Evolutionary conservation across 2,797 vertebrate species (phyloP).

Genomic region (Neostethus bicornis): DNA sequence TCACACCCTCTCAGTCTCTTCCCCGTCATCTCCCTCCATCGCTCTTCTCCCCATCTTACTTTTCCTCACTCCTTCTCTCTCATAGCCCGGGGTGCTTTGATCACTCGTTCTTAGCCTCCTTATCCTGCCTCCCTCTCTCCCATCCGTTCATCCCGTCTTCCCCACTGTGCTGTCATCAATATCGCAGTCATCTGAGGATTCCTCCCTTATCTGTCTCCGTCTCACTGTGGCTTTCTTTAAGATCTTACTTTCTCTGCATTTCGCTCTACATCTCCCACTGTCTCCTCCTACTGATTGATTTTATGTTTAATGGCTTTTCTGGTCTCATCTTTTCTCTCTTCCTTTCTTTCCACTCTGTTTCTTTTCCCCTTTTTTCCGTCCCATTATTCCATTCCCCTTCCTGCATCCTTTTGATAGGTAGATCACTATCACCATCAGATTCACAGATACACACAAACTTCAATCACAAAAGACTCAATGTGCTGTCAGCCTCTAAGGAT

Average conservation of each 20-base stretch:
- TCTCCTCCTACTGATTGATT: slow-evolving; percentile 70
- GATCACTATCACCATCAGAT: slow-evolving; percentile 64
- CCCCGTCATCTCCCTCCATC: slow-evolving; percentile 9
- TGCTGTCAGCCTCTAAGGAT: slow-evolving; percentile 74
- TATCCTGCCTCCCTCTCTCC: slow-evolving; percentile 54
- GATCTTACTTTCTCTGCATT: slow-evolving; percentile 56
- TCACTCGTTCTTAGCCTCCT: slow-evolving; percentile 69
- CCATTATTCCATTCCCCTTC: slow-evolving; percentile 62
- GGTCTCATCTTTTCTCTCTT: slow-evolving; percentile 52
- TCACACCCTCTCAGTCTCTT: slow-evolving; percentile 19
- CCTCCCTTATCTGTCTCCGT: slow-evolving; percentile 64
- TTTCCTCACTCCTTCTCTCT: slow-evolving; percentile 40
- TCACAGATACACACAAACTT: slow-evolving; percentile 45
- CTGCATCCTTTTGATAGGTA: slow-evolving; percentile 69
- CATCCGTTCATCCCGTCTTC: slow-evolving; percentile 63
- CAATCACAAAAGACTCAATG: slow-evolving; percentile 66
- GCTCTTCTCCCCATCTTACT: slow-evolving; percentile 23
- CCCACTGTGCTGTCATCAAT: slow-evolving; percentile 76
- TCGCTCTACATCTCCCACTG: slow-evolving; percentile 27
- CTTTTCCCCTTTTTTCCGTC: slow-evolving; percentile 40
- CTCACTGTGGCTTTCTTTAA: slow-evolving; percentile 63
- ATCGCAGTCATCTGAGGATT: slow-evolving; percentile 74
- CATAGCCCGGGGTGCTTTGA: slow-evolving; percentile 69
- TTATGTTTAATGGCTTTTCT: slow-evolving; percentile 72
- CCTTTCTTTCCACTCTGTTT: slow-evolving; percentile 29